Evolutionary conservation across 1,140 invertebrate species (phyloP).

Genomic region (Anadara kagoshimensis): DNA sequence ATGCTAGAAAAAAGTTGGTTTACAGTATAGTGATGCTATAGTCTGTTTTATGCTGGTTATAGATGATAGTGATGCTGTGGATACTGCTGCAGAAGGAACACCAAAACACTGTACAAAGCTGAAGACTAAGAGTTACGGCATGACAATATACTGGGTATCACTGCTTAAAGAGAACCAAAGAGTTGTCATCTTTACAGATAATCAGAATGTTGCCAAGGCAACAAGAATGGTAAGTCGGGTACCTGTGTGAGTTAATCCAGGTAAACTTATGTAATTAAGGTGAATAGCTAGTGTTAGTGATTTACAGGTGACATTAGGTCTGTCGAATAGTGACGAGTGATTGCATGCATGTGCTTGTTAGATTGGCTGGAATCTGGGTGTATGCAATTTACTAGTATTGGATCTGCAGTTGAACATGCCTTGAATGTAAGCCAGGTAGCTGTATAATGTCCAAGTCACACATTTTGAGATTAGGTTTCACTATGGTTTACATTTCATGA

Average conservation of each 20-base stretch:
- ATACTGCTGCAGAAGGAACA: slow-evolving; percentile 42
- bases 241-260: not conserved
- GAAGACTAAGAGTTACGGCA: slow-evolving; percentile 67
- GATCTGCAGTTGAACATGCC: too few species aligned
- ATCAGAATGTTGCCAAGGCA: slow-evolving; percentile 83
- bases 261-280: not conserved
- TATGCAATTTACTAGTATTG: too few species aligned
- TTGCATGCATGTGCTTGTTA: too few species aligned
- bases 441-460: too few species aligned
- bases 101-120: slow-evolving; percentile 47
- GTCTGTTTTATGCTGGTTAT: slow-evolving; percentile 16
- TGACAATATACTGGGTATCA: slow-evolving; percentile 88
- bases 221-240: slow-evolving; percentile 74
- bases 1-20: not conserved
- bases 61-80: slow-evolving; percentile 71
- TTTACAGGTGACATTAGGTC: not conserved
- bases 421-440: too few species aligned
- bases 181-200: slow-evolving; percentile 87
- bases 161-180: slow-evolving; percentile 85
- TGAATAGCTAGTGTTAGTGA: not conserved
- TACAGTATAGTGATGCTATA: not conserved
- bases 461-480: too few species aligned
- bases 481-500: too few species aligned
- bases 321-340: too few species aligned
- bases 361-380: too few species aligned